Evolutionary conservation across 2,797 vertebrate species (phyloP).

Genomic region (Pempheris klunzingeri): DNA sequence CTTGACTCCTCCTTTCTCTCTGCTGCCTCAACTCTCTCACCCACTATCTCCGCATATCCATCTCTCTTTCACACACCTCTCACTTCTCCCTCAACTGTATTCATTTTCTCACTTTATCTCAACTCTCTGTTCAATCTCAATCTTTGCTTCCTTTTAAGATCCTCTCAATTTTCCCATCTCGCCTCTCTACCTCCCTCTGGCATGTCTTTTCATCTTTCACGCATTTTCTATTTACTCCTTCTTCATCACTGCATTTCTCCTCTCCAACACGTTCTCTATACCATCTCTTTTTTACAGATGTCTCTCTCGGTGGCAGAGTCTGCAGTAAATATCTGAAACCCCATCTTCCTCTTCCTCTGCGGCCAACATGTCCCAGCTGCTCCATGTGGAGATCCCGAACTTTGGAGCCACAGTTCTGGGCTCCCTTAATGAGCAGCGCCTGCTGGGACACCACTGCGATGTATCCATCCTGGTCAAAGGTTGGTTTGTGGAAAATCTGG

Average conservation of each 20-base stretch:
- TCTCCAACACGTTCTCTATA: conserved; percentile 33
- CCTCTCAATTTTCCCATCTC: conserved; percentile 58
- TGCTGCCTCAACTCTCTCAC: conserved; percentile 69
- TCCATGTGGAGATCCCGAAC: conserved; percentile 99
- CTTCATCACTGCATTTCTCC: conserved; percentile 24
- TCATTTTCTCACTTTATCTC: conserved; percentile 69
- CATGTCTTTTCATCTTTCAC: conserved; percentile 63
- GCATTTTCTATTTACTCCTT: conserved; percentile 46
- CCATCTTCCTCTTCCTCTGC: conserved; percentile 62
- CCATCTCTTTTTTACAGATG: conserved; percentile 73
- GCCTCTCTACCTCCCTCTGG: conserved; percentile 48
- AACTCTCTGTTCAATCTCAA: conserved; percentile 61
- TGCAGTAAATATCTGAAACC: conserved; percentile 77
- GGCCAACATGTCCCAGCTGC: conserved; percentile 95
- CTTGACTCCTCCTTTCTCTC: conserved; percentile 68
- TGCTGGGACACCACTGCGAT: conserved; percentile 98
- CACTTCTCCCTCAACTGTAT: conserved; percentile 72
- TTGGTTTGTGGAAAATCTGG: conserved; percentile 43
- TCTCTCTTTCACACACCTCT: conserved; percentile 78
- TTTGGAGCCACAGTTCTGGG: conserved; percentile 98
- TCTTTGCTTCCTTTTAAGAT: conserved; percentile 33
- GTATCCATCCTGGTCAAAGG: conserved; percentile 98
- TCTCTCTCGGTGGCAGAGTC: conserved; percentile 69
- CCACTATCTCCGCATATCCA: conserved; percentile 69
- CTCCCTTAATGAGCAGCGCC: conserved; percentile 97